A percentile compares a stretch with the other conserved stretches of the same genome.
Conservation (phyloP, 1,140 invertebrate genomes). For the Zaprionus inermis region DNA sequence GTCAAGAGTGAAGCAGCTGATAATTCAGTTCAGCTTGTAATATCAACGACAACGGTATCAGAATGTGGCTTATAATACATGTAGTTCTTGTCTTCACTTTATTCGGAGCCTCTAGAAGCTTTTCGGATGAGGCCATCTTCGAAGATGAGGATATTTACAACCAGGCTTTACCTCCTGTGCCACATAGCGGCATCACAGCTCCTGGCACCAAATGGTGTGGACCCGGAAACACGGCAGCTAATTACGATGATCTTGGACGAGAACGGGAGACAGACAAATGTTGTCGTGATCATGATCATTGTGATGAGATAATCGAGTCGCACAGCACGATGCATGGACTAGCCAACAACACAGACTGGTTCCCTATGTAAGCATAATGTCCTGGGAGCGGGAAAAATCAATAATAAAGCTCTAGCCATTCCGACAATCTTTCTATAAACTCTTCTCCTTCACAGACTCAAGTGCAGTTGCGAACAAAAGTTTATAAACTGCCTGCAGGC, state of each 20-base stretch:
- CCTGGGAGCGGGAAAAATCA: slow-evolving; percentile 47
- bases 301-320: slow-evolving; percentile 87
- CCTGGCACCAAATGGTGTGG: slow-evolving; percentile 89
- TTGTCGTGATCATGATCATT: slow-evolving; percentile 91
- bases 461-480: slow-evolving; percentile 88
- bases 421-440: neutral
- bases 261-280: slow-evolving; percentile 89
- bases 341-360: slow-evolving; percentile 86
- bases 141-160: slow-evolving; percentile 82
- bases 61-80: slow-evolving; percentile 31
- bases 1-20: neutral
- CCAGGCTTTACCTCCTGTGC: slow-evolving; percentile 70
- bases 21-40: slow-evolving; percentile 36
- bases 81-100: slow-evolving; percentile 6
- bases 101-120: slow-evolving; percentile 25
- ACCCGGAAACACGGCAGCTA: slow-evolving; percentile 88
- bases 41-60: slow-evolving; percentile 10
- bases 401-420: slow-evolving; percentile 20
- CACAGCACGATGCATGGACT: slow-evolving; percentile 86
- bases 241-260: slow-evolving; percentile 89
- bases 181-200: slow-evolving; percentile 66
- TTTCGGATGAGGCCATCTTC: slow-evolving; percentile 76
- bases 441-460: slow-evolving; percentile 76
- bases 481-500: slow-evolving; percentile 88
- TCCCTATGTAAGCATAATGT: slow-evolving; percentile 83